phyloP scores from a whole-genome alignment of 1,140 invertebrate genomes.

The Drosophila lini region DNA sequence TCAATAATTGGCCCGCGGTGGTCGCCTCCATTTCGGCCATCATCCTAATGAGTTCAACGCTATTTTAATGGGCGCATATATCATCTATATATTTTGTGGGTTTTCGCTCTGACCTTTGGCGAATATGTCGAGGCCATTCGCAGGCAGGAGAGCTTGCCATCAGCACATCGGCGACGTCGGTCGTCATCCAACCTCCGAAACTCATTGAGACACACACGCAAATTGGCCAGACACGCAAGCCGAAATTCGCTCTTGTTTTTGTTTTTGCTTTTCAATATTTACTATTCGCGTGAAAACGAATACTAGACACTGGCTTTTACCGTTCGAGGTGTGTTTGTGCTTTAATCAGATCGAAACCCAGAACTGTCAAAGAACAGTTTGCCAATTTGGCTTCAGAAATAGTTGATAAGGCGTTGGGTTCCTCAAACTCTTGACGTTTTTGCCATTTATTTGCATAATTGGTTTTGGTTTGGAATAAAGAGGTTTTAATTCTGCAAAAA shows the following conservation, averaged over 20 bases:
- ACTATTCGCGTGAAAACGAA: constrained; percentile 36
- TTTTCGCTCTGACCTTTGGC: constrained; percentile 54
- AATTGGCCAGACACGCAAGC: constrained; percentile 74
- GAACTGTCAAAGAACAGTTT: constrained; percentile 30
- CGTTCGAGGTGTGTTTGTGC: constrained; percentile 45
- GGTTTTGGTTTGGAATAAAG: not conserved
- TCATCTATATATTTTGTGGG: constrained; percentile 28
- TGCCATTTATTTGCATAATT: constrained; percentile 13
- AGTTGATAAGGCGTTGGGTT: constrained; percentile 11
- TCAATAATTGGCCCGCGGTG: constrained; percentile 70
- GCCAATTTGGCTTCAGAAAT: constrained; percentile 6
- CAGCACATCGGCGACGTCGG: constrained; percentile 33
- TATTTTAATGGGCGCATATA: constrained; percentile 63
- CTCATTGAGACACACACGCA: constrained; percentile 73
- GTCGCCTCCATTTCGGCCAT: constrained; percentile 48
- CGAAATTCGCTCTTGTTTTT: constrained; percentile 35
- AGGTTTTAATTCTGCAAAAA: not conserved
- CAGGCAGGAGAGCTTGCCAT: constrained; percentile 50
- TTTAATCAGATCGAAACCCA: constrained; percentile 33
- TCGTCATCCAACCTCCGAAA: constrained; percentile 58
- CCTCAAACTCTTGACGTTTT: not conserved
- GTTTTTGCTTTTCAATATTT: constrained; percentile 23
- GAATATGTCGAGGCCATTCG: constrained; percentile 63
- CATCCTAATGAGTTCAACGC: constrained; percentile 71
- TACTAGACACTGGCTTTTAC: constrained; percentile 14